These are phyloP conservation scores for Cactoblastis cactorum DNA, from an alignment of 2,888 invertebrate genomes.

Conservation along the genomic window DNA sequence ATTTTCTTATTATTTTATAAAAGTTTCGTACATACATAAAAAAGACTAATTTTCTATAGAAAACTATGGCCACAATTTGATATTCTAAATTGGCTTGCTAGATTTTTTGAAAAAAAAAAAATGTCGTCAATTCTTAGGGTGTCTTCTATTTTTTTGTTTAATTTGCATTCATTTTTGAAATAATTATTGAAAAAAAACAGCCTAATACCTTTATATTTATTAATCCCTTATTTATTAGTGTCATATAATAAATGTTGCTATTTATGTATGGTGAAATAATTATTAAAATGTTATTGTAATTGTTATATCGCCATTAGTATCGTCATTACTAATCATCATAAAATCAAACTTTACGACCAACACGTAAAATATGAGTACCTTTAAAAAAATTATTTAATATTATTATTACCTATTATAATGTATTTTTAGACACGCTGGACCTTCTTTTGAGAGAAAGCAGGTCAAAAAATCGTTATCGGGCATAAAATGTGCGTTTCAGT, in stretches of 20 bases:
- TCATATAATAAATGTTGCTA: conserved; percentile 5
- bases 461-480: conserved; percentile 21
- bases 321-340: neutral
- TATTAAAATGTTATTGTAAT: conserved; percentile 10
- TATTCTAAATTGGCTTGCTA: conserved; percentile 16
- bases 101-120: conserved; percentile 8
- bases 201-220: neutral
- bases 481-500: conserved; percentile 34
- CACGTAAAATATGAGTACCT: conserved; percentile 12
- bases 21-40: conserved; percentile 12
- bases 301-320: neutral
- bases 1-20: conserved; percentile 28
- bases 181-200: neutral
- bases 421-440: conserved; percentile 1
- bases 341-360: conserved; percentile 16
- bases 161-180: neutral
- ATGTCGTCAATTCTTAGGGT: conserved; percentile 42
- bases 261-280: conserved; percentile 4
- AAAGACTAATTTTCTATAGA: conserved; percentile 21
- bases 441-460: neutral
- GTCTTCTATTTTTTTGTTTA: conserved; percentile 21
- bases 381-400: neutral
- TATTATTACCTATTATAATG: neutral
- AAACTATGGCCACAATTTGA: neutral
- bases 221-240: neutral